A percentile compares a stretch with the other conserved stretches of the same genome.
Conservation (phyloP, 2,797 vertebrate genomes). For the Crossoptilon crossoptilon region DNA sequence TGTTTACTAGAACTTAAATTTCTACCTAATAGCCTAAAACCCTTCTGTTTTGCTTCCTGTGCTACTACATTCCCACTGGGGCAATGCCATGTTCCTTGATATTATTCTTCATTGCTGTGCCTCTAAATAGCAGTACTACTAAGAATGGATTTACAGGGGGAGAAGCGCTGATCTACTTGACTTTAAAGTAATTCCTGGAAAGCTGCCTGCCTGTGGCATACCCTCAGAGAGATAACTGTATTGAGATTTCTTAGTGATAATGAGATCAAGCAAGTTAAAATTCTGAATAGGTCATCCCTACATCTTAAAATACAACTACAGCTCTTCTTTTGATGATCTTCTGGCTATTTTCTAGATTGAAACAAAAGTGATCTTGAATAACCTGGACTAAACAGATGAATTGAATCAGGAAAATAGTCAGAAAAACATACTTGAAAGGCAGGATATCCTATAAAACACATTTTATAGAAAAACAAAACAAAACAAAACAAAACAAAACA, state of each 20-base stretch:
- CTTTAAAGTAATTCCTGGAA: slow-evolving; percentile 53
- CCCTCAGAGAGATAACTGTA: neutral
- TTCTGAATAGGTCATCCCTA: neutral
- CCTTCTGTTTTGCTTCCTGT: slow-evolving; percentile 60
- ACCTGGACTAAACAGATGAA: neutral
- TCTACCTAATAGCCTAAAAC: slow-evolving; percentile 53
- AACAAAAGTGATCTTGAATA: neutral
- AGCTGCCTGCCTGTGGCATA: slow-evolving; percentile 10
- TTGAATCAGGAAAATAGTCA: neutral
- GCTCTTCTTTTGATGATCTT: neutral
- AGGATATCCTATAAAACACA: neutral
- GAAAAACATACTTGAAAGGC: neutral
- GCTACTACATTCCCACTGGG: slow-evolving; percentile 43
- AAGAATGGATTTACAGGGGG: slow-evolving; percentile 49
- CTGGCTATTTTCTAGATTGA: neutral
- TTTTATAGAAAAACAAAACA: too few relatives aligned
- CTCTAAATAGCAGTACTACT: slow-evolving; percentile 64
- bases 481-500: too few relatives aligned
- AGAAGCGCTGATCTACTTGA: slow-evolving; percentile 52
- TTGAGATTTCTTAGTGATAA: slow-evolving; percentile 40
- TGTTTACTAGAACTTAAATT: slow-evolving; percentile 72
- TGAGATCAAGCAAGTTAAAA: neutral
- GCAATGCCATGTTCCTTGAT: slow-evolving; percentile 50
- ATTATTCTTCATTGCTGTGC: slow-evolving; percentile 26
- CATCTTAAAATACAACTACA: neutral